Conservation (phyloP, 1,140 invertebrate genomes). For the Varroa destructor region DNA sequence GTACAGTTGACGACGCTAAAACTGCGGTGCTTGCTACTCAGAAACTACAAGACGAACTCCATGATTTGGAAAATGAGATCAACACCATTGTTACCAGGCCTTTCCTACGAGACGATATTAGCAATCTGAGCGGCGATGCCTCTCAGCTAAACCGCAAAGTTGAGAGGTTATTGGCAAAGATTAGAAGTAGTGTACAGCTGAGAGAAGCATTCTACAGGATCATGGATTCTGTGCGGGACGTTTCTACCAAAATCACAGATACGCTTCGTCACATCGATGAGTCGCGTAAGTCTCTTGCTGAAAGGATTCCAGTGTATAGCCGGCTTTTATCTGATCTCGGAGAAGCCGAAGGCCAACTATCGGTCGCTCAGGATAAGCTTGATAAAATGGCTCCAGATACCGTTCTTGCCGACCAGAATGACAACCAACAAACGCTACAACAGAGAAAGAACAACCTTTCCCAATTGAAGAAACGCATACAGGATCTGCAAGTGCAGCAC, state of each 20-base stretch:
- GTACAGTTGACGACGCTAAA: slow-evolving; percentile 24
- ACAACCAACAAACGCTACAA: slow-evolving; percentile 63
- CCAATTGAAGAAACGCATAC: slow-evolving; percentile 60
- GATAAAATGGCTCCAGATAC: slow-evolving; percentile 50
- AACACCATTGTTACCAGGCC: slow-evolving; percentile 30
- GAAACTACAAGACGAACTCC: slow-evolving; percentile 35
- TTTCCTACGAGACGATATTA: slow-evolving; percentile 36
- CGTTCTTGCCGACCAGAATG: slow-evolving; percentile 54
- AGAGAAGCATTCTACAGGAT: slow-evolving; percentile 23
- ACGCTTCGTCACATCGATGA: slow-evolving; percentile 16
- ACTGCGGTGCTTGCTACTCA: slow-evolving; percentile 26
- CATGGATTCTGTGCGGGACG: slow-evolving; percentile 3
- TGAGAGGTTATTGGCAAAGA: not conserved
- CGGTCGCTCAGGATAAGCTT: slow-evolving; percentile 61
- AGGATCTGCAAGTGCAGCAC: slow-evolving; percentile 68
- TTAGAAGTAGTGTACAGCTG: slow-evolving; percentile 8
- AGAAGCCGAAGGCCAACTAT: slow-evolving; percentile 59
- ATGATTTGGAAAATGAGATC: slow-evolving; percentile 35
- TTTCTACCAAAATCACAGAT: not conserved
- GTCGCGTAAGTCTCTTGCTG: slow-evolving; percentile 19
- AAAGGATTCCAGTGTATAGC: slow-evolving; percentile 22
- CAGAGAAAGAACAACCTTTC: slow-evolving; percentile 68
- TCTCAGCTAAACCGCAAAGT: not conserved
- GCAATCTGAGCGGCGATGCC: slow-evolving; percentile 30
- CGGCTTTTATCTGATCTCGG: slow-evolving; percentile 33